Percentiles rank a stretch among this genome's conserved stretches.
Conservation (phyloP, 2,888 invertebrate genomes). For the Phyllotreta cruciferae region DNA sequence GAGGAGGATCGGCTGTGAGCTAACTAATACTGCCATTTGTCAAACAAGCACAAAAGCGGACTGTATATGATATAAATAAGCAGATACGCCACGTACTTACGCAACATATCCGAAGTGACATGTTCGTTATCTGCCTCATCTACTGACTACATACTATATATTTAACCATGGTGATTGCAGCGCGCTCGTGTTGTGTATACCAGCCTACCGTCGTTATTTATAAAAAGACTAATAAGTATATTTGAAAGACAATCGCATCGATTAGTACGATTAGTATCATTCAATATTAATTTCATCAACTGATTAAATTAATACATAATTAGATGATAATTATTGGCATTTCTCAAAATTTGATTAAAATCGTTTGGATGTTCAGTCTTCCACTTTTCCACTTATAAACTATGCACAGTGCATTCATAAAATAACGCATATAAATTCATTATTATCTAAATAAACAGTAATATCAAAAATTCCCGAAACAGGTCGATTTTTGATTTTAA, state of each 20-base stretch:
- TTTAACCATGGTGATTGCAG: conserved; percentile 37
- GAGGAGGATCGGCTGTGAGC: conserved; percentile 68
- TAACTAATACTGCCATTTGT: conserved; percentile 46
- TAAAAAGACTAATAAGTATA: conserved; percentile 4
- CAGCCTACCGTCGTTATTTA: conserved; percentile 7
- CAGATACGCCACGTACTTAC: conserved; percentile 50
- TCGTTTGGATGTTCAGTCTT: no score
- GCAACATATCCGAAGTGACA: conserved; percentile 58
- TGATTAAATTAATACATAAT: conserved; percentile 15
- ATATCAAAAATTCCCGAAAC: no score
- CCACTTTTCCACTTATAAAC: no score
- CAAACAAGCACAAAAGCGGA: conserved; percentile 51
- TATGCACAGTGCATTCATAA: no score
- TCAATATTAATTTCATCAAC: conserved; percentile 25
- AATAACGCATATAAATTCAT: no score
- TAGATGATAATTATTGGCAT: conserved; percentile 7
- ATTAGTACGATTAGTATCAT: conserved; percentile 22
- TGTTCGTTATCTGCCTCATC: conserved; percentile 39
- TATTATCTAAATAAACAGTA: no score
- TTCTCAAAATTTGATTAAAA: not conserved
- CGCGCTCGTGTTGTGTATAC: conserved; percentile 29
- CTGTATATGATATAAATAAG: conserved; percentile 50
- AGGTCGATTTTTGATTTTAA: no score
- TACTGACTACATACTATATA: conserved; percentile 33
- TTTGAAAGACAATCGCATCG: conserved; percentile 42